These are phyloP conservation scores for Hyles lineata DNA, from an alignment of 2,888 invertebrate species.

Conservation along the genomic window DNA sequence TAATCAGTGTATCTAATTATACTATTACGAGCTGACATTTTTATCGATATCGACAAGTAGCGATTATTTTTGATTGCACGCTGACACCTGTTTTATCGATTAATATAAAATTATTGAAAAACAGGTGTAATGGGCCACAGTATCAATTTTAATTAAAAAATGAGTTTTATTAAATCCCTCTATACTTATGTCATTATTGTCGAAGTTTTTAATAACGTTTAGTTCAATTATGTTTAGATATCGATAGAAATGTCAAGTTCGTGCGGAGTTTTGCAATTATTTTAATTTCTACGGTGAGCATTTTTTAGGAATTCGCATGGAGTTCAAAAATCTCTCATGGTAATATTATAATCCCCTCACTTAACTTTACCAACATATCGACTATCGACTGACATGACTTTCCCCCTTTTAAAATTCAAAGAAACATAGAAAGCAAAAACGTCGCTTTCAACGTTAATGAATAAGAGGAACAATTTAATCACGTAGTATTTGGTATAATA, in stretches of 20 bases:
- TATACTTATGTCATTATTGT: constrained; percentile 17
- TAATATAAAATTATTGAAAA: constrained; percentile 9
- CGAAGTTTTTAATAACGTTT: constrained; percentile 4
- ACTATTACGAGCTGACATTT: constrained; percentile 20
- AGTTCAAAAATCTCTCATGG: constrained; percentile 24
- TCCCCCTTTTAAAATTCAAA: background rate
- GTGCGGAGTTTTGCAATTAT: background rate
- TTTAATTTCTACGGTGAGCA: constrained; percentile 49
- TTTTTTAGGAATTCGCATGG: constrained; percentile 43
- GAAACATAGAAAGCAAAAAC: background rate
- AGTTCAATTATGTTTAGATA: constrained; percentile 21
- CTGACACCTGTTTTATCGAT: background rate
- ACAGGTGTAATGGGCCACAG: background rate
- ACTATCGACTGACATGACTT: background rate
- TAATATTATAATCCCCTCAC: background rate
- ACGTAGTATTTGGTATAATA: background rate
- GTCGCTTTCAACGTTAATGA: background rate
- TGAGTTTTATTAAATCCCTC: background rate
- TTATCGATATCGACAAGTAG: constrained; percentile 8
- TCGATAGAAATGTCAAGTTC: constrained; percentile 34
- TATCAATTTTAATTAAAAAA: background rate
- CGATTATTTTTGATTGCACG: background rate
- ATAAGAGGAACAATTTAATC: background rate
- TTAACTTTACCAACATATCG: background rate
- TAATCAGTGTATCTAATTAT: constrained; percentile 36